Evolutionary conservation across 2,888 invertebrate species (phyloP).

Genomic region (Ochlodes sylvanus): DNA sequence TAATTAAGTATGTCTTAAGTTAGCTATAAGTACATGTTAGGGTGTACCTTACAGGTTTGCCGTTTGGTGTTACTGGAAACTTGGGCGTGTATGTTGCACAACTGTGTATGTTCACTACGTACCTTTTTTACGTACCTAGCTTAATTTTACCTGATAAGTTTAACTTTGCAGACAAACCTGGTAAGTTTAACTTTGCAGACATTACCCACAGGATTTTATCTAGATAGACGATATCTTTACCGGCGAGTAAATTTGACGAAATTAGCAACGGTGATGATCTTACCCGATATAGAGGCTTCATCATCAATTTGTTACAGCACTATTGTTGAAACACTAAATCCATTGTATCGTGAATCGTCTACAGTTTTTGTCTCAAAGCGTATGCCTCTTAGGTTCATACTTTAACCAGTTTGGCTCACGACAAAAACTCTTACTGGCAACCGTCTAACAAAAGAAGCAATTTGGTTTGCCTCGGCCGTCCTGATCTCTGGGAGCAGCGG

Average conservation of each 20-base stretch:
- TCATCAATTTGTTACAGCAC: conserved; percentile 4
- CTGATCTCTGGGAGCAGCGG: conserved; percentile 18
- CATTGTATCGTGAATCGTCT: neutral
- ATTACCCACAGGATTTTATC: too few relatives aligned
- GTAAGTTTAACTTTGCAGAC: too few relatives aligned
- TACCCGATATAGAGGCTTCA: conserved; percentile 1
- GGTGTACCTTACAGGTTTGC: too few relatives aligned
- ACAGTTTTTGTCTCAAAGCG: conserved; percentile 21
- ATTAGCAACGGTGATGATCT: neutral
- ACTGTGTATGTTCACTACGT: too few relatives aligned
- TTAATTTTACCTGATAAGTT: too few relatives aligned
- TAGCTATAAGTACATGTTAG: too few relatives aligned
- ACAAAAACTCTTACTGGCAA: conserved; percentile 21
- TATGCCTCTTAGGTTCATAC: conserved; percentile 8
- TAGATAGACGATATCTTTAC: neutral
- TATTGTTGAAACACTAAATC: conserved; percentile 9
- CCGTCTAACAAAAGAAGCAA: conserved; percentile 36
- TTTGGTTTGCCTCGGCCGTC: conserved; percentile 31
- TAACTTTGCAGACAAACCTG: too few relatives aligned
- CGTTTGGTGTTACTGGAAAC: too few relatives aligned
- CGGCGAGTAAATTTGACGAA: neutral
- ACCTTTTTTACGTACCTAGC: too few relatives aligned
- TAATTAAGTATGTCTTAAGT: too few relatives aligned
- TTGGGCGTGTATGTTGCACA: too few relatives aligned
- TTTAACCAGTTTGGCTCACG: conserved; percentile 21